phyloP scores from a whole-genome alignment of 2,888 invertebrate species.

The Euzophera pinguis region DNA sequence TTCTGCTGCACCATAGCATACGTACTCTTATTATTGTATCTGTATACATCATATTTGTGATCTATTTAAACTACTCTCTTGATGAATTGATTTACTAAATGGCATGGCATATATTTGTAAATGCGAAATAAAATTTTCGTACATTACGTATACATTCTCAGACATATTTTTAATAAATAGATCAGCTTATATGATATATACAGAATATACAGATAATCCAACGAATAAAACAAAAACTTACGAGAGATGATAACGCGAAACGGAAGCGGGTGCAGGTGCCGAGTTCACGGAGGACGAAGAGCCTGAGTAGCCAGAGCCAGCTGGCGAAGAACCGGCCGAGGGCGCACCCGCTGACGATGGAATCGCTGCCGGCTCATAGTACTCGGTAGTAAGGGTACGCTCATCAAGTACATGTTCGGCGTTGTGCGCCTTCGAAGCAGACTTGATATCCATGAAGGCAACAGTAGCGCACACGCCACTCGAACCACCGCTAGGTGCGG shows the following conservation, averaged over 20 bases:
- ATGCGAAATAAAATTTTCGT: no score
- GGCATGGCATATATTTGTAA: no score
- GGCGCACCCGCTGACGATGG: constrained; percentile 80
- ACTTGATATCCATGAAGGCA: constrained; percentile 98
- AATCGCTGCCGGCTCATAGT: constrained; percentile 92
- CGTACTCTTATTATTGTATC: background rate
- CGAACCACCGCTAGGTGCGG: constrained; percentile 74
- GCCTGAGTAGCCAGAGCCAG: constrained; percentile 82
- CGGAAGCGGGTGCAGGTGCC: constrained; percentile 59
- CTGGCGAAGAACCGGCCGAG: constrained; percentile 76
- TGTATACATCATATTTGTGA: constrained; percentile 1
- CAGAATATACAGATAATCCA: constrained; percentile 30
- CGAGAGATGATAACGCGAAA: constrained; percentile 71
- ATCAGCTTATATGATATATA: constrained; percentile 25
- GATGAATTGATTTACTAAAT: no score
- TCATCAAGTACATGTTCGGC: constrained; percentile 94
- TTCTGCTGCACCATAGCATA: background rate
- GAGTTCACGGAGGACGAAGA: constrained; percentile 81
- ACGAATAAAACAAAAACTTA: constrained; percentile 47
- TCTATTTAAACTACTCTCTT: no score
- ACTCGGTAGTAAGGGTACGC: constrained; percentile 92
- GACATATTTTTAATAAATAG: background rate
- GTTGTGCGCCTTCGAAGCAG: constrained; percentile 95
- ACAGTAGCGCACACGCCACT: constrained; percentile 91
- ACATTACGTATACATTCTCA: no score